Percentiles rank a stretch among this genome's conserved stretches.
Conservation (phyloP, 53 echinoderm and acorn worm species). For the Echinometra lucunter region DNA sequence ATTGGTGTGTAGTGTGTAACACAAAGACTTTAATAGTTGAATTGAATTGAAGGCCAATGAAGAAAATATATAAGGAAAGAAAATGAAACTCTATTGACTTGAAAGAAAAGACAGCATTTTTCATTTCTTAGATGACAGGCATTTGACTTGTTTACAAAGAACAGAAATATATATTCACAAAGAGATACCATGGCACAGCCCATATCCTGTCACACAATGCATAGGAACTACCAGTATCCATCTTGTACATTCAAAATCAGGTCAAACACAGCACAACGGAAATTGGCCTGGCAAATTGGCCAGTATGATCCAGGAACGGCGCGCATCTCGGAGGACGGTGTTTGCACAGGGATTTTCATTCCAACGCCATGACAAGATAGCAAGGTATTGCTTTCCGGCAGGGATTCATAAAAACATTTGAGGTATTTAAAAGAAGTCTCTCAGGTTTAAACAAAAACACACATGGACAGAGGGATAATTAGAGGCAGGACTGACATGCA, state of each 20-base stretch:
- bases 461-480: neutral
- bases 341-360: constrained; percentile 55
- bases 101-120: too few relatives aligned
- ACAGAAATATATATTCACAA: neutral
- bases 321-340: neutral
- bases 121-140: neutral
- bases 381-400: constrained; percentile 32
- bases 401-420: constrained; percentile 29
- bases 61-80: too few relatives aligned
- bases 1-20: too few relatives aligned
- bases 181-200: neutral
- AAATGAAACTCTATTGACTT: too few relatives aligned
- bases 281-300: constrained; percentile 29
- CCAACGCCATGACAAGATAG: constrained; percentile 48
- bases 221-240: neutral
- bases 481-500: neutral
- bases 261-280: neutral
- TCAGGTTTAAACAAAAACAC: constrained; percentile 49
- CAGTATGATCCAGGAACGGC: neutral
- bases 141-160: neutral
- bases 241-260: neutral
- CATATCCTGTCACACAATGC: neutral
- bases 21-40: too few relatives aligned
- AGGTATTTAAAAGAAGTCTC: constrained; percentile 27
- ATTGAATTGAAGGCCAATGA: too few relatives aligned